Percentiles rank a stretch among this genome's conserved stretches.
Evolutionary conservation across 1,140 invertebrate species (phyloP).

Genomic region (Bombus polaris): DNA sequence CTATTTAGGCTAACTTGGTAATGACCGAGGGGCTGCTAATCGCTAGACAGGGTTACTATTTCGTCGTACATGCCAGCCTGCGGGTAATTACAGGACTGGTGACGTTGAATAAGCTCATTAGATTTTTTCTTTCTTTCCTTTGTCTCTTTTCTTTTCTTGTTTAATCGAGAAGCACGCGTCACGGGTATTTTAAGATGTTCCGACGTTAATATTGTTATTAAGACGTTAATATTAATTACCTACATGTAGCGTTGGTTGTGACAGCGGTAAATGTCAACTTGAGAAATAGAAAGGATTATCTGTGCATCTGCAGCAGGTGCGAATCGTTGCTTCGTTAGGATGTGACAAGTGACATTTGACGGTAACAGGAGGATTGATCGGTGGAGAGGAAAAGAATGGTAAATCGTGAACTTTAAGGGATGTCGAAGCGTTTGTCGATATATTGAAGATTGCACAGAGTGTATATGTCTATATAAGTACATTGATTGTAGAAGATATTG

Average conservation of each 20-base stretch:
- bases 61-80: slow-evolving; percentile 71
- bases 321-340: slow-evolving; percentile 7
- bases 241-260: slow-evolving; percentile 2
- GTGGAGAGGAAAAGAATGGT: too few relatives aligned
- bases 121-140: slow-evolving; percentile 67
- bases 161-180: slow-evolving; percentile 17
- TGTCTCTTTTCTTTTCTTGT: too few relatives aligned
- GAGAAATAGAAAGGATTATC: background rate
- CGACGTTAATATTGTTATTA: background rate
- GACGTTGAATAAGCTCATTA: slow-evolving; percentile 82
- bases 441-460: too few relatives aligned
- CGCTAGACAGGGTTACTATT: slow-evolving; percentile 72
- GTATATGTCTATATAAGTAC: too few relatives aligned
- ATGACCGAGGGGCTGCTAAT: slow-evolving; percentile 80
- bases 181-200: background rate
- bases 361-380: background rate
- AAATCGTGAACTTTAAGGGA: background rate
- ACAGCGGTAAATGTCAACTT: slow-evolving; percentile 11
- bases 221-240: slow-evolving; percentile 63
- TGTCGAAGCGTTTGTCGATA: background rate
- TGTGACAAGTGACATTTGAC: slow-evolving; percentile 21
- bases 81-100: slow-evolving; percentile 80
- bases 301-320: slow-evolving; percentile 36
- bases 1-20: slow-evolving; percentile 81
- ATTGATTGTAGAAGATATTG: too few relatives aligned